Evolutionary conservation across 2,113 vertebrate genomes (phyloP).

Genomic region (Pseudonaja textilis): DNA sequence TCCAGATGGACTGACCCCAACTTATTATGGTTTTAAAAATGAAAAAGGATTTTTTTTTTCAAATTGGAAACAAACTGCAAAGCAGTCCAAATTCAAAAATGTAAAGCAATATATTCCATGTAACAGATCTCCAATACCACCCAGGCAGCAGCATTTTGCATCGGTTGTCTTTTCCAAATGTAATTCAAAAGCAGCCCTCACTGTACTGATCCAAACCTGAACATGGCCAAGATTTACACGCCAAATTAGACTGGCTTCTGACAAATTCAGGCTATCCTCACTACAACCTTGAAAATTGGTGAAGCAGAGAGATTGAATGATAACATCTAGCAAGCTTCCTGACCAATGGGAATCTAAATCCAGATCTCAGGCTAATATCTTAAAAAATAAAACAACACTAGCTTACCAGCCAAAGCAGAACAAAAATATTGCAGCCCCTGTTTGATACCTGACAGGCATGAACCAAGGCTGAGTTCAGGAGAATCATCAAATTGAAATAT

Average conservation of each 20-base stretch:
- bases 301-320: background rate
- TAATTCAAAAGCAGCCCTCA: background rate
- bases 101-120: background rate
- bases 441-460: background rate
- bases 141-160: background rate
- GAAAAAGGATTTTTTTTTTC: background rate
- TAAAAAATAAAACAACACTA: background rate
- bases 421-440: background rate
- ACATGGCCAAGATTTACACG: background rate
- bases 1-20: background rate
- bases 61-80: background rate
- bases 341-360: background rate
- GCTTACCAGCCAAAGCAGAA: background rate
- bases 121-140: background rate
- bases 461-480: background rate
- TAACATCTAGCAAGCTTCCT: background rate
- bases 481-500: background rate
- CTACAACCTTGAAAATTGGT: background rate
- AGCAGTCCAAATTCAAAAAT: background rate
- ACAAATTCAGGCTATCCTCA: background rate
- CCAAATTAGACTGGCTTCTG: background rate
- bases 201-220: background rate
- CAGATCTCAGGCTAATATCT: background rate
- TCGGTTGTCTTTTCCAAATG: background rate
- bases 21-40: background rate